Evolutionary conservation across 1,140 invertebrate species (phyloP).

Genomic region (Neodiprion fabricii): DNA sequence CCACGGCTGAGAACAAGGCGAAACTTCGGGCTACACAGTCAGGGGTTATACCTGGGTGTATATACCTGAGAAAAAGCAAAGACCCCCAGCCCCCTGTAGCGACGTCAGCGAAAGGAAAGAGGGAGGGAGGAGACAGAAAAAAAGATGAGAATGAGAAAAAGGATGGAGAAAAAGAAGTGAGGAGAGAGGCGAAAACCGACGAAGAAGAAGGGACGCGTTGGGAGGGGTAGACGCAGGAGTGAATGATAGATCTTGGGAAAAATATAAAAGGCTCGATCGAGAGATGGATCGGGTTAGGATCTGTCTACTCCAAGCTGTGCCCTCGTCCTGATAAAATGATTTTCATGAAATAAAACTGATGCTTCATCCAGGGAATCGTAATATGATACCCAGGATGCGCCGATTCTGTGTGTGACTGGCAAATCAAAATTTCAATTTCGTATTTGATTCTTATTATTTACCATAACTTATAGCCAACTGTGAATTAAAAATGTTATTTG

Average conservation of each 20-base stretch:
- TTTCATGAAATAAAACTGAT: background rate
- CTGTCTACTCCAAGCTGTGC: background rate
- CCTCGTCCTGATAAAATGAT: background rate
- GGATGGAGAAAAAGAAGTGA: too few species aligned
- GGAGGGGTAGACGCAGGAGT: background rate
- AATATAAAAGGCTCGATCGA: background rate
- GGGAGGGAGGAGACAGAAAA: background rate
- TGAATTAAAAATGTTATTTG: too few species aligned
- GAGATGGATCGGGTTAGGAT: background rate
- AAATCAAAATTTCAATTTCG: too few species aligned
- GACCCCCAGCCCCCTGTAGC: constrained; percentile 6
- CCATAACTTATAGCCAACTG: too few species aligned
- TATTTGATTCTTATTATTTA: too few species aligned
- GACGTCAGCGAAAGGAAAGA: background rate
- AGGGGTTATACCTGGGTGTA: constrained; percentile 1
- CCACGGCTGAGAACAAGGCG: constrained; percentile 38
- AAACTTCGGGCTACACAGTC: constrained; percentile 5
- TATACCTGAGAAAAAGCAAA: background rate
- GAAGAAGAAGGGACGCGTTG: background rate
- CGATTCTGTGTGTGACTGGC: too few species aligned
- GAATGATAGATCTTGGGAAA: background rate
- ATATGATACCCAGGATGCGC: too few species aligned
- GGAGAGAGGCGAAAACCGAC: background rate
- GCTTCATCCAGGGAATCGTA: background rate
- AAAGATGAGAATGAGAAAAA: background rate